A percentile compares a stretch with the other conserved stretches of the same genome.
phyloP scores from a whole-genome alignment of 2,888 invertebrate species.

The Gibbula magus region DNA sequence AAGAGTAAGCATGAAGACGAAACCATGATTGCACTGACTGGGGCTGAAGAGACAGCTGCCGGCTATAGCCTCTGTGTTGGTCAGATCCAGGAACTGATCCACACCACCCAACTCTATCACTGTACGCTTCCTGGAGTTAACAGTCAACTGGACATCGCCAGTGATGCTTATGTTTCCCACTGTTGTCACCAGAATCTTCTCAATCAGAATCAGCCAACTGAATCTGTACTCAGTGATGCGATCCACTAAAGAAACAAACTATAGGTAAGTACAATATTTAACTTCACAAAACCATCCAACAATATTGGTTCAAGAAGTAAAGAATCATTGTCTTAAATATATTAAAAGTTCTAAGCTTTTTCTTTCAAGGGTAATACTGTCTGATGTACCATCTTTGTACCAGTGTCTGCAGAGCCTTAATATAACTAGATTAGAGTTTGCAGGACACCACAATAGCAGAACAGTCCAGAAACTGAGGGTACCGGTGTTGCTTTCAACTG shows the following conservation, averaged over 20 bases:
- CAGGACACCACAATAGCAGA: no score
- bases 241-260: slow-evolving; percentile 31
- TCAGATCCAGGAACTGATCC: slow-evolving; percentile 4
- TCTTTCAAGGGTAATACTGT: no score
- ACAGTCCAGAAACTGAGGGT: no score
- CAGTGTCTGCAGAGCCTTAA: no score
- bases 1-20: slow-evolving; percentile 41
- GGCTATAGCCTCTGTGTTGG: background rate
- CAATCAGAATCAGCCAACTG: slow-evolving; percentile 27
- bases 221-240: slow-evolving; percentile 31
- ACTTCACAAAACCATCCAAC: background rate
- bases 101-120: background rate
- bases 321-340: background rate
- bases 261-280: background rate
- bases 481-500: no score
- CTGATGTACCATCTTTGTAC: no score
- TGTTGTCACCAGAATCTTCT: slow-evolving; percentile 31
- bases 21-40: slow-evolving; percentile 44
- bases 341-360: no score
- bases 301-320: background rate
- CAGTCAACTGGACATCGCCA: slow-evolving; percentile 23
- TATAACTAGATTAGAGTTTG: no score
- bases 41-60: slow-evolving; percentile 43
- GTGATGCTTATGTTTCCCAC: slow-evolving; percentile 24
- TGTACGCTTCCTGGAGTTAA: slow-evolving; percentile 23